Base-by-base conservation (phyloP, 2,888 invertebrate genomes). In the Deladenus siricidicola region DNA sequence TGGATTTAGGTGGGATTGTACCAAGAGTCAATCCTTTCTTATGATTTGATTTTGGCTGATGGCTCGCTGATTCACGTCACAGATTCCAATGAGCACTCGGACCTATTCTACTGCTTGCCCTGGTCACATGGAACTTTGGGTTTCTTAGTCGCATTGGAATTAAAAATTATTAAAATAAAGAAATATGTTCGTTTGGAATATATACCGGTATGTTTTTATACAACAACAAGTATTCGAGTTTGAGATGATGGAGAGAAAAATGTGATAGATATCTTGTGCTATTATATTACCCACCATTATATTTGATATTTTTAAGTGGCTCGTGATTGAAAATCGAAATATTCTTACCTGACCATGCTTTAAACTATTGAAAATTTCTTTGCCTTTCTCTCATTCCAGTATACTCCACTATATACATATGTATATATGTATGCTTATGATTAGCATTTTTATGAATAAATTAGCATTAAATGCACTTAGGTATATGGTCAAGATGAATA, bases 111-210 rank as follows among this genome's bases (percentile, higher is more conserved):
- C 71, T 80, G 85, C 0, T 73, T 86, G 17, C 85, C 86, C 2
- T 86, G 86, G 85, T 85, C 85, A 3, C 64, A 59, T 48, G 58
- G 52, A 14, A 48, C 84, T 85, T 8, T 86, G 85, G 85, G 85
- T 0, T 86, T 86, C 74, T 80, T 86, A 0, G 85, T 86, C 43
- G 85, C 85, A 0, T 75, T 86, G 53, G 86, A 86, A 21, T 77
- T 86, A 43, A 83, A 83, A 72, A 84, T 86, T 19, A 84, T 86
- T 53, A 83, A 82, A 61, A 82, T 85, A 4, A 86, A 81, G 80
- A 86, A 86, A 0, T 86, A 84, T 72, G 83, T 86, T 50, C 85
- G 84, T 75, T 82, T 86, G 72, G 84, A 82, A 59, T 86, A 86
- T 75, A 83, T 83, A 42, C 86, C 86, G 3, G 83, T 76, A 51